phyloP scores from a whole-genome alignment of 2,888 invertebrate species.

The Bembecia ichneumoniformis region DNA sequence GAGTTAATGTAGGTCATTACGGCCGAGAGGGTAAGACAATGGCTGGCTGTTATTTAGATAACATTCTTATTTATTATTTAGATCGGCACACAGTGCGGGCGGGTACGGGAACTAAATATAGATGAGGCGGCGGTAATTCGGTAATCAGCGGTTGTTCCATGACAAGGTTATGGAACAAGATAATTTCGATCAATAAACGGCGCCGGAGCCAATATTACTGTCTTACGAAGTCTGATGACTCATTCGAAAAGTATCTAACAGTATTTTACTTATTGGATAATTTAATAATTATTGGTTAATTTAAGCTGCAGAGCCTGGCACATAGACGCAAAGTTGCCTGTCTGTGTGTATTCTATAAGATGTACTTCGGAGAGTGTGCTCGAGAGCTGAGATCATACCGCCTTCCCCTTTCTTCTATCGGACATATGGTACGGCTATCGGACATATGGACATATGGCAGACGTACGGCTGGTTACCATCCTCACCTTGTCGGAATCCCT shows the following conservation, averaged over 20 bases:
- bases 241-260: conserved; percentile 3
- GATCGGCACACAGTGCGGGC: conserved; percentile 35
- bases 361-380: too few relatives aligned
- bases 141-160: conserved; percentile 63
- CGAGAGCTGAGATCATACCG: too few relatives aligned
- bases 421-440: too few relatives aligned
- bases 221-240: background rate
- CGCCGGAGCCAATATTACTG: conserved; percentile 16
- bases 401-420: too few relatives aligned
- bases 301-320: too few relatives aligned
- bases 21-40: conserved; percentile 52
- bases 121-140: conserved; percentile 61
- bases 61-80: conserved; percentile 67
- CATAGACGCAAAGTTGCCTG: too few relatives aligned
- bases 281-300: too few relatives aligned
- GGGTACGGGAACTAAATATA: conserved; percentile 57
- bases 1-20: conserved; percentile 63
- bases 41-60: conserved; percentile 65
- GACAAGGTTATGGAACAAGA: conserved; percentile 56
- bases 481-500: too few relatives aligned
- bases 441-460: too few relatives aligned
- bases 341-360: too few relatives aligned
- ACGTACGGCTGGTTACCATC: too few relatives aligned
- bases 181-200: conserved; percentile 38
- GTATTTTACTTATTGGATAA: too few relatives aligned